These are phyloP conservation scores for Bembecia ichneumoniformis DNA, from an alignment of 2,888 invertebrate species.

Conservation along the genomic window DNA sequence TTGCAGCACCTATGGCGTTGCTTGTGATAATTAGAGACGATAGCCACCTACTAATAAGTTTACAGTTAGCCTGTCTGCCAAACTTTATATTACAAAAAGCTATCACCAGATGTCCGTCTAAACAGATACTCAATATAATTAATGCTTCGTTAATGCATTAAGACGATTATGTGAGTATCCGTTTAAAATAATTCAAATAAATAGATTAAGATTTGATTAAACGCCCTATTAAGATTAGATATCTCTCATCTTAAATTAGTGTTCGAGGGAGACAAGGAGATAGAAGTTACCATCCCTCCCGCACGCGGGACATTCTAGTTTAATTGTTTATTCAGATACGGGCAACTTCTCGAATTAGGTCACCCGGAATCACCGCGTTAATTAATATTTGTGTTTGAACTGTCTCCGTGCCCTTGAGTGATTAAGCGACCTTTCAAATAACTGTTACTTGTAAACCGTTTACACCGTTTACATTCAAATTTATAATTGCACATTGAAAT, in stretches of 20 bases:
- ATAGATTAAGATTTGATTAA: constrained; percentile 3
- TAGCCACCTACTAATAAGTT: too few species aligned
- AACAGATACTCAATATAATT: too few species aligned
- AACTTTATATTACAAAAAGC: too few species aligned
- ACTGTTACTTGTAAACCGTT: constrained; percentile 53
- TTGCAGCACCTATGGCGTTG: too few species aligned
- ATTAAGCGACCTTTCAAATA: constrained; percentile 63
- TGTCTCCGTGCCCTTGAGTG: constrained; percentile 62
- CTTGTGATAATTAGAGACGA: too few species aligned
- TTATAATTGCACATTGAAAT: constrained; percentile 24
- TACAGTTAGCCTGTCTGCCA: too few species aligned
- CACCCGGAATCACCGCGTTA: constrained; percentile 60
- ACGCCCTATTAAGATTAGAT: background rate
- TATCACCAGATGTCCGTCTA: too few species aligned
- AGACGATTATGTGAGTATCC: background rate
- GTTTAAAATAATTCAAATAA: background rate
- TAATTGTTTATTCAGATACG: constrained; percentile 66
- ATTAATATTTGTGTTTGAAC: constrained; percentile 69
- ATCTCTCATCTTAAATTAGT: background rate
- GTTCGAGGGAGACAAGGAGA: background rate
- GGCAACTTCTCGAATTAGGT: constrained; percentile 62
- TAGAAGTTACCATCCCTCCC: background rate
- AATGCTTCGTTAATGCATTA: too few species aligned
- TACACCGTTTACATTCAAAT: constrained; percentile 47
- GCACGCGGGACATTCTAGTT: constrained; percentile 36